Conservation (phyloP, 2,888 invertebrate genomes). For the Rambutsinella grinnellia region DNA sequence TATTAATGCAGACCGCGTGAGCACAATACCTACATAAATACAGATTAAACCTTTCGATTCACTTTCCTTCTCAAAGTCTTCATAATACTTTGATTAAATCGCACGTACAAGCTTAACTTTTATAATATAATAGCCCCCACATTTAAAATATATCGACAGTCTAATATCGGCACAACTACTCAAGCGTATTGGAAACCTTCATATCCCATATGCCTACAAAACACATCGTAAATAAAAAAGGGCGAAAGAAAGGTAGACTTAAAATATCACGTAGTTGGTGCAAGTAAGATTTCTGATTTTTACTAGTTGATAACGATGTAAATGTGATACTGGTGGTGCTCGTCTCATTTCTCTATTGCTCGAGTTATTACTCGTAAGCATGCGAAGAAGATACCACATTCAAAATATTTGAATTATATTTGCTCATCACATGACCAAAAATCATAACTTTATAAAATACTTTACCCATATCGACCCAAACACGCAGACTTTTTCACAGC, state of each 20-base stretch:
- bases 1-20: not conserved
- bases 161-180: not conserved
- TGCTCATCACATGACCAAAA: conserved; percentile 4
- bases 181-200: not conserved
- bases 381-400: not conserved
- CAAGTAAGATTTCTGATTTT: conserved; percentile 20
- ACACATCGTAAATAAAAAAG: not conserved
- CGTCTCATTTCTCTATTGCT: conserved; percentile 45
- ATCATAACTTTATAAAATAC: conserved; percentile 15
- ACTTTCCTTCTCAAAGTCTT: not conserved
- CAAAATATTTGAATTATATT: conserved; percentile 3
- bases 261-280: conserved; percentile 42
- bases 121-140: not conserved
- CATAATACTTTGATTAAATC: not conserved
- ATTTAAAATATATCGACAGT: not conserved
- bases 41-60: not conserved
- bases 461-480: conserved; percentile 38
- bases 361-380: not conserved
- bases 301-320: conserved; percentile 32
- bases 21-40: not conserved
- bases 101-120: not conserved
- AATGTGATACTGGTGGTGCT: conserved; percentile 11
- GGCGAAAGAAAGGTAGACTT: conserved; percentile 23
- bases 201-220: no score
- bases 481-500: conserved; percentile 21